Evolutionary conservation across 2,113 vertebrate genomes (phyloP), one percentile per base, ranked within the genome.

Genomic region (Diphyllodes magnificus): DNA sequence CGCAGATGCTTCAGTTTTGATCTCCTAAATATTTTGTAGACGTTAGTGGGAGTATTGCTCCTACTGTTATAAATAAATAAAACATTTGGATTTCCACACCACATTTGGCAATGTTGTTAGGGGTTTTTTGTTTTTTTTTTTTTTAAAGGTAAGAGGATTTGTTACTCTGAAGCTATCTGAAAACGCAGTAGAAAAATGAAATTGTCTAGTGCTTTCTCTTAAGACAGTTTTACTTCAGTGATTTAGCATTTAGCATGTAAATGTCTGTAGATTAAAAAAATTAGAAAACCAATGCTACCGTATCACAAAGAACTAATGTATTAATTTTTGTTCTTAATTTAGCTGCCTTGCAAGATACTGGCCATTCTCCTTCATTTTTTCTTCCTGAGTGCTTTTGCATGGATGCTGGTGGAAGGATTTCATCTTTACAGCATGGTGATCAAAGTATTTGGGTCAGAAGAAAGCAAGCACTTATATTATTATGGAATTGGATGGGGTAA

Each of bases 391-490:
- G 98, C 98, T 6, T 99, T 99, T 63, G 98, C 99, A 3, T 99
- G 99, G 99, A 99, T 99, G 99, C 97, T 99, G 96, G 98, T 99
- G 95, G 99, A 99, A 94, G 99, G 99, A 39, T 98, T 99, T 85
- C 99, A 99, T 92, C 99, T 99, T 39, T 99, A 99, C 98, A 99
- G 99, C 72, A 98, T 99, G 99, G 99, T 99, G 87, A 97, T 99
- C 96, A 99, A 99, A 97, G 99, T 99, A 88, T 99, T 99, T 18
- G 99, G 99, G 63, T 99, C 99, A 1, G 99, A 99, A 96, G 98
- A 98, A 90, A 99, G 99, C 98, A 99, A 99, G 87, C 99, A 98
- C 92, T 97, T 98, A 35, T 99, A 99, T 94, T 99, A 99, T 97
- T 99, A 99, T 2, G 98, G 98, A 86, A 98, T 99, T 31, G 99